Evolutionary conservation across 1,140 invertebrate genomes (phyloP).

Genomic region (Trinorchestia longiramus): DNA sequence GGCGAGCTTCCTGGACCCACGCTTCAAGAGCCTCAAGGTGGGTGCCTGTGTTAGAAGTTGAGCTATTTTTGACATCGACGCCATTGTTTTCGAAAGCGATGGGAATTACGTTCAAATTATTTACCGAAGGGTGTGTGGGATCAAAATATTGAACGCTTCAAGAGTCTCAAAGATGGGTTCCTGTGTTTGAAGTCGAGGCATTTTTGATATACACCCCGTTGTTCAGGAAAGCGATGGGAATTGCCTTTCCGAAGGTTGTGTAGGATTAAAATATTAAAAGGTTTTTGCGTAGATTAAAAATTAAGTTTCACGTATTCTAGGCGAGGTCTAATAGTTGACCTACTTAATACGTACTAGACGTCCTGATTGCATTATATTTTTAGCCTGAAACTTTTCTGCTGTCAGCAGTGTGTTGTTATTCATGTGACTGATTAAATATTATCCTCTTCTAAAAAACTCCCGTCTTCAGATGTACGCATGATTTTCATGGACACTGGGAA

Average conservation of each 20-base stretch:
- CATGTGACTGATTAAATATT: not conserved
- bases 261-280: not conserved
- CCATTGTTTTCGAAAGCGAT: not conserved
- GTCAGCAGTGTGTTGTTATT: not conserved
- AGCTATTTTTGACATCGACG: not conserved
- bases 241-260: not conserved
- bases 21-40: slow-evolving; percentile 66
- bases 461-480: not conserved
- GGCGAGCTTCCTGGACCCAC: slow-evolving; percentile 65
- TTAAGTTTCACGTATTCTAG: not conserved
- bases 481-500: not conserved
- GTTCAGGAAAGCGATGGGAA: not conserved
- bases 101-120: not conserved
- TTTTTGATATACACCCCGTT: not conserved
- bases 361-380: not conserved
- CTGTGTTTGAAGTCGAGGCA: not conserved
- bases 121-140: not conserved
- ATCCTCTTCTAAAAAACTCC: not conserved
- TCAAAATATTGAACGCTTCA: slow-evolving; percentile 53
- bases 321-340: not conserved
- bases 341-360: not conserved
- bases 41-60: not conserved
- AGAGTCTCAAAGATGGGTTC: slow-evolving; percentile 64
- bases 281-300: not conserved
- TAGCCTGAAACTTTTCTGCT: not conserved